Evolutionary conservation across 2,797 vertebrate species (phyloP).

Genomic region (Lacerta viridis): DNA sequence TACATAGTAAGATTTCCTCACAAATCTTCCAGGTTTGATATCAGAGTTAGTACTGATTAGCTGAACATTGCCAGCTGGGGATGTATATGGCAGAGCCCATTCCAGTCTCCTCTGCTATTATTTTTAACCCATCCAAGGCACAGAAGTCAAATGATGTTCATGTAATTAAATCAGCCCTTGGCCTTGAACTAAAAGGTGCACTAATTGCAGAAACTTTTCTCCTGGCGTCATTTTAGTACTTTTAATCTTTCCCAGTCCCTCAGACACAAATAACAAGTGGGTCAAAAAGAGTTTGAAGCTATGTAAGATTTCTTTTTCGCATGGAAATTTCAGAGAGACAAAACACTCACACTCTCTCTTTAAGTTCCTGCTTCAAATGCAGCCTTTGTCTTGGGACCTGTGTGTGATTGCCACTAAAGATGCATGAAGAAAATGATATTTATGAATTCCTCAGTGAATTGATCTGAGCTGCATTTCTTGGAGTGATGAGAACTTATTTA

Average conservation of each 20-base stretch:
- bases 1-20: neutral
- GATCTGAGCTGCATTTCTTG: no score
- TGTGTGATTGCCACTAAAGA: no score
- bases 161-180: neutral
- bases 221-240: neutral
- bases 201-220: neutral
- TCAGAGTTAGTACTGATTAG: neutral
- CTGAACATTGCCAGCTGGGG: neutral
- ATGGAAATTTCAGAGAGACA: constrained; percentile 27
- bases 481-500: no score
- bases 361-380: neutral
- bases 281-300: constrained; percentile 2
- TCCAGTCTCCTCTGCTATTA: neutral
- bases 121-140: constrained; percentile 10
- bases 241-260: neutral
- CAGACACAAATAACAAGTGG: constrained; percentile 17
- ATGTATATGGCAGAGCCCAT: neutral
- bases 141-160: neutral
- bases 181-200: constrained; percentile 23
- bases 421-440: no score
- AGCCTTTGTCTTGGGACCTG: no score
- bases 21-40: neutral
- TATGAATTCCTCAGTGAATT: no score
- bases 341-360: neutral
- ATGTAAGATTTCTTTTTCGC: neutral